phyloP scores from a whole-genome alignment of 2,797 vertebrate species.

The Sebastes umbrosus region DNA sequence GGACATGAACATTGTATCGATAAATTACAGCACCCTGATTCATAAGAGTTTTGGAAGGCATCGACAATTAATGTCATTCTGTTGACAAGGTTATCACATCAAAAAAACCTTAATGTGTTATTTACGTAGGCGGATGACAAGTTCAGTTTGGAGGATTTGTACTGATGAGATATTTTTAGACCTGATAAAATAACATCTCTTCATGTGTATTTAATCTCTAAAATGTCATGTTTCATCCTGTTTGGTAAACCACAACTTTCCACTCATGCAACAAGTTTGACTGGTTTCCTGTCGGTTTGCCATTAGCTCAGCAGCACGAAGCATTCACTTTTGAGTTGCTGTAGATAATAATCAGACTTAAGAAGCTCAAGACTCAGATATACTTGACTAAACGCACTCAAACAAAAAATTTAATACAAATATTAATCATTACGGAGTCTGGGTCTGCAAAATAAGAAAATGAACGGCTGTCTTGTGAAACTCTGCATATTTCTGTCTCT shows the following conservation, averaged over 20 bases:
- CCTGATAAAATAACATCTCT: background rate
- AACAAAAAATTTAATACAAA: background rate
- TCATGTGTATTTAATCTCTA: background rate
- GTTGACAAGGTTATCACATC: no score
- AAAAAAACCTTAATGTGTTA: no score
- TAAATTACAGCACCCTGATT: no score
- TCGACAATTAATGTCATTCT: no score
- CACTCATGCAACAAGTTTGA: background rate
- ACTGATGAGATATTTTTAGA: background rate
- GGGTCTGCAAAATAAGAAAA: background rate
- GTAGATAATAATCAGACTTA: background rate
- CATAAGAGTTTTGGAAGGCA: no score
- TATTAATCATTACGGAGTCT: background rate
- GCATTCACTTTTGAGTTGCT: background rate
- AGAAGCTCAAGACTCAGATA: background rate
- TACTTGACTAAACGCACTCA: background rate
- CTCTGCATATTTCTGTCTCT: background rate
- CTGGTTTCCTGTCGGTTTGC: background rate
- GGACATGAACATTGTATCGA: no score
- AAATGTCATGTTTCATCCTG: background rate
- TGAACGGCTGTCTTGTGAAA: background rate
- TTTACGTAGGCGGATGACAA: no score
- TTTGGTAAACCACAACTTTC: conserved; percentile 7
- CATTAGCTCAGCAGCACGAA: background rate
- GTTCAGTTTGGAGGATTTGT: background rate